A percentile compares a stretch with the other conserved stretches of the same genome.
Conservation (phyloP, 2,888 invertebrate species). For the Agrilus mali region DNA sequence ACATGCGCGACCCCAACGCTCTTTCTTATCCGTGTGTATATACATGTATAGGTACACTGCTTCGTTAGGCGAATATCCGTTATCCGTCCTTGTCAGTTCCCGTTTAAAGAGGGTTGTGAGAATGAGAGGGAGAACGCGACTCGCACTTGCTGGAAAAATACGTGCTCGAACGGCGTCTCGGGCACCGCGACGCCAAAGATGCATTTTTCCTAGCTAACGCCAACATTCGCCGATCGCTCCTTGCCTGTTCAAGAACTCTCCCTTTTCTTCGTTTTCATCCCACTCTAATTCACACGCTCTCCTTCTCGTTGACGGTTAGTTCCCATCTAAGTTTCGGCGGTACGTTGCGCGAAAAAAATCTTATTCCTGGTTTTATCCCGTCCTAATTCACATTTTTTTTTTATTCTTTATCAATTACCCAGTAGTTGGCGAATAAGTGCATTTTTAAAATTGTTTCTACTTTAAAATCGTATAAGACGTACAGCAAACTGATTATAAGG, state of each 20-base stretch:
- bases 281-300: constrained; percentile 3
- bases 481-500: no score
- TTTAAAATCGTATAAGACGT: no score
- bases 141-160: no score
- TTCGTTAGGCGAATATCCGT: constrained; percentile 15
- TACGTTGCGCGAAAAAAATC: neutral
- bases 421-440: constrained; percentile 1
- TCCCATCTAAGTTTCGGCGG: neutral
- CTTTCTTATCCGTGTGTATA: no score
- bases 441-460: neutral
- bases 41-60: constrained; percentile 6
- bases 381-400: neutral
- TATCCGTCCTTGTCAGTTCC: constrained; percentile 16
- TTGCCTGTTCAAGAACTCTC: constrained; percentile 15
- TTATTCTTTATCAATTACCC: neutral
- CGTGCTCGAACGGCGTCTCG: constrained; percentile 15
- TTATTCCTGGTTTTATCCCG: neutral
- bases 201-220: constrained; percentile 16
- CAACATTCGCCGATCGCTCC: constrained; percentile 27
- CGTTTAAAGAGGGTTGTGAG: neutral
- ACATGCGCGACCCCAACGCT: constrained; percentile 19
- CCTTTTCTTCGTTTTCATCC: constrained; percentile 6
- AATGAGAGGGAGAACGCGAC: constrained; percentile 4
- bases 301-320: constrained; percentile 1
- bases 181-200: constrained; percentile 24